Evolutionary conservation across 2,113 vertebrate species (phyloP).

Genomic region (Phyllostomus hastatus): DNA sequence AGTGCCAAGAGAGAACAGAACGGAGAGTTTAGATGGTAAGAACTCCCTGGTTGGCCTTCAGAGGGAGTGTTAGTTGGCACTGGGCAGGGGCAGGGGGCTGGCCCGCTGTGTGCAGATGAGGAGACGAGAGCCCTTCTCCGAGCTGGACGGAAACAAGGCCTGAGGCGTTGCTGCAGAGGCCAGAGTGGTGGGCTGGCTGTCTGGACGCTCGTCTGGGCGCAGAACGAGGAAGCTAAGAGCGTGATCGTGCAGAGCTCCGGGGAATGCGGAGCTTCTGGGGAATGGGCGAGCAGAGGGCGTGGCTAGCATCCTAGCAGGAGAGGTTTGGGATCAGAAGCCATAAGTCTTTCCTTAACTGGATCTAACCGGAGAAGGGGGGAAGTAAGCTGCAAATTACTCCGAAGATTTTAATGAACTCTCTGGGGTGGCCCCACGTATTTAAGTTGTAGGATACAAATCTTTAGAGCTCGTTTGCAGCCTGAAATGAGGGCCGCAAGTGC

Average conservation of each 20-base stretch:
- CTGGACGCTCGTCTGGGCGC: background rate
- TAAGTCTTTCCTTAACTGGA: conserved; percentile 45
- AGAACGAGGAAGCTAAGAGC: background rate
- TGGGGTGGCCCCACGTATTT: background rate
- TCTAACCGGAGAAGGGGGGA: background rate
- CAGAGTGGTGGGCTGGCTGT: background rate
- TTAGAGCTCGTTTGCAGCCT: background rate
- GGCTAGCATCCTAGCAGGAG: background rate
- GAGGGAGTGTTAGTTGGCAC: background rate
- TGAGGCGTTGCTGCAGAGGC: background rate
- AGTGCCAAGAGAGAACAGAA: background rate
- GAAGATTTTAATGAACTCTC: background rate
- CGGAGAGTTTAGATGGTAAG: background rate
- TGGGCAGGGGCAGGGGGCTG: too few species aligned
- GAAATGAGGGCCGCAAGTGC: background rate
- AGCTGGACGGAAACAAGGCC: background rate
- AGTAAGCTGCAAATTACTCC: background rate
- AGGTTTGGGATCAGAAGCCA: background rate
- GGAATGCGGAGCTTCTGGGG: background rate
- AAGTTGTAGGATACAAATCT: background rate
- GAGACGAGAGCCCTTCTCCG: background rate
- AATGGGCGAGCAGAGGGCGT: background rate
- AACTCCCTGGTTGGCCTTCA: background rate
- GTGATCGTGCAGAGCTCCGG: background rate
- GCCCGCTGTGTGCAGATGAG: background rate